Evolutionary conservation across 2,797 vertebrate genomes (phyloP).

Genomic region (Taeniopygia guttata): DNA sequence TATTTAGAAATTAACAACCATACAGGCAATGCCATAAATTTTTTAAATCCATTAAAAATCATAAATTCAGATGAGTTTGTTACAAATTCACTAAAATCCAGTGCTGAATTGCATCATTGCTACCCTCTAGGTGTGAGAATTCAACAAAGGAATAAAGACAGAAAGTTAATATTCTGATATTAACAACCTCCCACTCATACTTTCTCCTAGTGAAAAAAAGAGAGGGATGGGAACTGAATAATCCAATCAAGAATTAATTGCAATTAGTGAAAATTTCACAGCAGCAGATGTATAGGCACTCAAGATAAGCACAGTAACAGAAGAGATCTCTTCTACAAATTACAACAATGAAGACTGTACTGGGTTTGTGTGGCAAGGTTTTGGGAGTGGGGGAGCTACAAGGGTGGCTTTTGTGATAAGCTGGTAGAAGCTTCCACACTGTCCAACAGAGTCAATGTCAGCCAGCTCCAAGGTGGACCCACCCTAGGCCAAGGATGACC

Average conservation of each 20-base stretch:
- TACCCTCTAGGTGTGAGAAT: not conserved
- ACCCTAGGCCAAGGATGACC: not conserved
- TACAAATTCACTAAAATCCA: not conserved
- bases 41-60: not conserved
- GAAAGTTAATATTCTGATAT: not conserved
- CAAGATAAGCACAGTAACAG: not conserved
- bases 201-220: not conserved
- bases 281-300: not conserved
- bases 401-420: not conserved
- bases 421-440: not conserved
- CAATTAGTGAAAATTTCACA: slow-evolving; percentile 2
- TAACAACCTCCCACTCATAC: not conserved
- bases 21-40: not conserved
- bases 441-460: not conserved
- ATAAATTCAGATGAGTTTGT: not conserved
- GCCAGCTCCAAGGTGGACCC: not conserved
- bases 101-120: not conserved
- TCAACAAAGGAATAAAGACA: not conserved
- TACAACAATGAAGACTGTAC: accelerated
- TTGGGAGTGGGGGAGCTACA: accelerated
- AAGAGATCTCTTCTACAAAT: not conserved
- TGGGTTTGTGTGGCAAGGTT: not conserved
- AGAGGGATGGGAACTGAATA: not conserved
- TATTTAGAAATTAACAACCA: not conserved
- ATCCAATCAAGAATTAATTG: slow-evolving; percentile 9